phyloP scores from a whole-genome alignment of 2,888 invertebrate genomes.

The Yponomeuta malinellus region DNA sequence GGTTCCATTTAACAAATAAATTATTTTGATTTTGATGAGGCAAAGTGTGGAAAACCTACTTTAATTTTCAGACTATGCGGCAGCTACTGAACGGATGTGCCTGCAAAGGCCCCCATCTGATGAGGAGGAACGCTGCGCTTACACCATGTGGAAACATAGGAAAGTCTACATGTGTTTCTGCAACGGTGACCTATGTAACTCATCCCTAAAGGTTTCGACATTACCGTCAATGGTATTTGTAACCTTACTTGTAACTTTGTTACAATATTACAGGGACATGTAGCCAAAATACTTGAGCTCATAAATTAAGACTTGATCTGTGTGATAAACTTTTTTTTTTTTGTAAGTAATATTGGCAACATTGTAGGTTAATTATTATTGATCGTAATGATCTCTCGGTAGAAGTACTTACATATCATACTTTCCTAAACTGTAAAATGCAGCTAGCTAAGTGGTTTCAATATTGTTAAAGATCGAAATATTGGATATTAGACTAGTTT shows the following conservation, averaged over 20 bases:
- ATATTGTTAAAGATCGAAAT: neutral
- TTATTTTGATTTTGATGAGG: neutral
- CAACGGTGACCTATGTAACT: constrained; percentile 91
- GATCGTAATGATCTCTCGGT: no score
- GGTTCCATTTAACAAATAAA: no score
- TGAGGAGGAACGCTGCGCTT: constrained; percentile 91
- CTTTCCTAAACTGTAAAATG: no score
- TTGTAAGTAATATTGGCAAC: no score
- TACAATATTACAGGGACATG: constrained; percentile 27
- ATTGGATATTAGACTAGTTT: neutral
- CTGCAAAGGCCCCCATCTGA: constrained; percentile 91
- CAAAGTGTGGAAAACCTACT: neutral
- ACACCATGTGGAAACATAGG: constrained; percentile 87
- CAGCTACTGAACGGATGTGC: constrained; percentile 91
- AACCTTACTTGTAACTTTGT: constrained; percentile 32
- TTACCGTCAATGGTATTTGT: constrained; percentile 31
- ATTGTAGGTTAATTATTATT: no score
- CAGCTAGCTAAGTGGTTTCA: no score
- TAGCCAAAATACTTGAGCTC: neutral
- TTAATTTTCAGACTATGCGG: constrained; percentile 84
- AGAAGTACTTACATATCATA: no score
- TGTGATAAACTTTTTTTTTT: neutral
- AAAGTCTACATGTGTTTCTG: constrained; percentile 95
- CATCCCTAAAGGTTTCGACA: constrained; percentile 21
- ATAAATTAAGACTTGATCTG: neutral